Percentiles rank a stretch among this genome's conserved stretches.
Evolutionary conservation across 2,888 invertebrate genomes (phyloP).

Genomic region (Epistrophella euchroma): DNA sequence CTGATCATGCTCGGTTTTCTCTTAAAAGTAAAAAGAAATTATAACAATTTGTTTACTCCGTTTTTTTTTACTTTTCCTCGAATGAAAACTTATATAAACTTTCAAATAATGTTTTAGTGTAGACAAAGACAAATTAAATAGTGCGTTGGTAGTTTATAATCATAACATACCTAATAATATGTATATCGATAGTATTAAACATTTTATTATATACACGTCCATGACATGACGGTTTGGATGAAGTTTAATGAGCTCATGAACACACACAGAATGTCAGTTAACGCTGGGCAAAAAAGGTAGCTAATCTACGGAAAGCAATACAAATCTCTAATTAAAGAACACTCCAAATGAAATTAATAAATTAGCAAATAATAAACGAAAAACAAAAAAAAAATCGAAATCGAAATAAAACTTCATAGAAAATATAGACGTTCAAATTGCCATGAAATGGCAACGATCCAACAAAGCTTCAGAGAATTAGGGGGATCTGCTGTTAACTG

Average conservation of each 20-base stretch:
- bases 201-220: neutral
- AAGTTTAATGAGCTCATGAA: conserved; percentile 64
- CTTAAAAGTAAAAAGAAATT: no score
- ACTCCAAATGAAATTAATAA: conserved; percentile 36
- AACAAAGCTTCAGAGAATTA: neutral
- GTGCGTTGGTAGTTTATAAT: neutral
- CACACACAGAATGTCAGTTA: conserved; percentile 36
- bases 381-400: conserved; percentile 1
- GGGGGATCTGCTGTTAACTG: neutral
- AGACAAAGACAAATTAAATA: conserved; percentile 13
- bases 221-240: conserved; percentile 11
- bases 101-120: neutral
- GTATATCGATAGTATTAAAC: neutral
- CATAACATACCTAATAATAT: no score
- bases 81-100: no score
- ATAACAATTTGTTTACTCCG: no score
- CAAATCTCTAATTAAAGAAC: conserved; percentile 19
- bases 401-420: conserved; percentile 21
- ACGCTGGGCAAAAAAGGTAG: conserved; percentile 44
- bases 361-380: conserved; percentile 17
- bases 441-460: conserved; percentile 45
- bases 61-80: no score
- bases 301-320: conserved; percentile 9
- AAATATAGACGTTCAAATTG: conserved; percentile 34
- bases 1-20: no score